Conservation (phyloP, 1,140 invertebrate genomes). For the Drosophila ambigua region DNA sequence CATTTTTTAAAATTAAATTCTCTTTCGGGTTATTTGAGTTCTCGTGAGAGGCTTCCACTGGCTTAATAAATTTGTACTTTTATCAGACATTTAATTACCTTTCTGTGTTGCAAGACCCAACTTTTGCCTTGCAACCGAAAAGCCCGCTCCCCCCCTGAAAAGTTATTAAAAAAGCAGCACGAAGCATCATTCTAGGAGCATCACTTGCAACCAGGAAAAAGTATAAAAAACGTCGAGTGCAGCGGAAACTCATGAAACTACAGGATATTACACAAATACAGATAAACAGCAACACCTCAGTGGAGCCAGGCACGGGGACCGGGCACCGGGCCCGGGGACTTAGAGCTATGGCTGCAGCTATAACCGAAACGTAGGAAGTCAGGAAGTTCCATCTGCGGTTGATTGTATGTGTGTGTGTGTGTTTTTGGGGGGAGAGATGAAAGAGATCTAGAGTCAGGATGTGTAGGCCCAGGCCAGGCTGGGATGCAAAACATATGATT, state of each 20-base stretch:
- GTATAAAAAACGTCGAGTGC: slow-evolving; percentile 26
- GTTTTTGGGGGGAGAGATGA: slow-evolving; percentile 32
- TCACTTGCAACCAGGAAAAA: slow-evolving; percentile 8
- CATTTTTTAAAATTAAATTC: too few relatives aligned
- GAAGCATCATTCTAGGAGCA: slow-evolving; percentile 22
- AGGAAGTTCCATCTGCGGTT: slow-evolving; percentile 75
- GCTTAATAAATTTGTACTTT: too few relatives aligned
- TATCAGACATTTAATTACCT: too few relatives aligned
- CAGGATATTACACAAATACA: slow-evolving; percentile 75
- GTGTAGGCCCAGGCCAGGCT: slow-evolving; percentile 24
- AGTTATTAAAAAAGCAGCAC: slow-evolving; percentile 10
- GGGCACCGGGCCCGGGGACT: background rate
- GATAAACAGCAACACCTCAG: slow-evolving; percentile 50
- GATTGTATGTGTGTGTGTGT: too few relatives aligned
- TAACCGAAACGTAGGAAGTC: slow-evolving; percentile 70
- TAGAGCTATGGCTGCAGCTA: slow-evolving; percentile 19
- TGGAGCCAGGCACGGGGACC: background rate
- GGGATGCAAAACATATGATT: slow-evolving; percentile 67
- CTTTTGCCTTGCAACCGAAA: slow-evolving; percentile 14
- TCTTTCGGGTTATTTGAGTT: too few relatives aligned
- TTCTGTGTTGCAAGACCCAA: too few relatives aligned
- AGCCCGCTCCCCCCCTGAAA: slow-evolving; percentile 11
- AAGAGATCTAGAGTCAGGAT: slow-evolving; percentile 12
- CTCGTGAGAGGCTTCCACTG: too few relatives aligned
- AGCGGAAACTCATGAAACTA: slow-evolving; percentile 74